Evolutionary conservation across 2,113 vertebrate genomes (phyloP).

Genomic region (Microcebus murinus): DNA sequence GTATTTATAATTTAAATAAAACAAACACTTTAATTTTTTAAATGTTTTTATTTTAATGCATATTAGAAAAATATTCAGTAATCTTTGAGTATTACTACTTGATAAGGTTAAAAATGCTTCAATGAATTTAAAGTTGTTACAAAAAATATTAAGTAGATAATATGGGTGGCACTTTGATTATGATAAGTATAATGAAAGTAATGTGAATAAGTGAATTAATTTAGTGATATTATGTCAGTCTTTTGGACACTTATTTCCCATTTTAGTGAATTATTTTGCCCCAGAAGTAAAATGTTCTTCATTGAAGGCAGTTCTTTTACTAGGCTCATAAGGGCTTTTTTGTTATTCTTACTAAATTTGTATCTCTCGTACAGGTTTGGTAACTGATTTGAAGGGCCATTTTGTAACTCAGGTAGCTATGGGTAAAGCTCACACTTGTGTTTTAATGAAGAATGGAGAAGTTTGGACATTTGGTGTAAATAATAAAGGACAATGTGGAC

Average conservation of each 20-base stretch:
- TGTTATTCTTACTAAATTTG: conserved; percentile 45
- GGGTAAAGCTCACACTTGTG: conserved; percentile 99
- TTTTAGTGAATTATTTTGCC: conserved; percentile 23
- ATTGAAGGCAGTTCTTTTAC: neutral
- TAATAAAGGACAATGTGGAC: conserved; percentile 98
- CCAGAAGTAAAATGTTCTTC: neutral
- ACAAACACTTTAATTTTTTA: neutral
- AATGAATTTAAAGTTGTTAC: conserved; percentile 32
- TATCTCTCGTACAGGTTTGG: conserved; percentile 89
- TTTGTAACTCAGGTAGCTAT: conserved; percentile 98
- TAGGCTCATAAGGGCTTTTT: neutral
- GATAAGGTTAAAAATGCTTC: conserved; percentile 1
- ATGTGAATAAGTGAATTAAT: conserved; percentile 1
- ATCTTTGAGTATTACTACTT: neutral
- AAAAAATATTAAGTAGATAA: neutral
- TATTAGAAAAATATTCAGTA: conserved; percentile 39
- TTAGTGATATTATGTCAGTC: neutral
- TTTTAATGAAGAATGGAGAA: conserved; percentile 96
- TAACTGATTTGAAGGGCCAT: conserved; percentile 98
- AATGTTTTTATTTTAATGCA: neutral
- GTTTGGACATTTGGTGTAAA: conserved; percentile 99
- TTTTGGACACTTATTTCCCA: neutral
- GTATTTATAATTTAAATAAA: conserved; percentile 14
- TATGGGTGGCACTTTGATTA: neutral
- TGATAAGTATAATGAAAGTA: neutral